Evolutionary conservation across 2,888 invertebrate genomes (phyloP).

Genomic region (Mayetiola destructor): DNA sequence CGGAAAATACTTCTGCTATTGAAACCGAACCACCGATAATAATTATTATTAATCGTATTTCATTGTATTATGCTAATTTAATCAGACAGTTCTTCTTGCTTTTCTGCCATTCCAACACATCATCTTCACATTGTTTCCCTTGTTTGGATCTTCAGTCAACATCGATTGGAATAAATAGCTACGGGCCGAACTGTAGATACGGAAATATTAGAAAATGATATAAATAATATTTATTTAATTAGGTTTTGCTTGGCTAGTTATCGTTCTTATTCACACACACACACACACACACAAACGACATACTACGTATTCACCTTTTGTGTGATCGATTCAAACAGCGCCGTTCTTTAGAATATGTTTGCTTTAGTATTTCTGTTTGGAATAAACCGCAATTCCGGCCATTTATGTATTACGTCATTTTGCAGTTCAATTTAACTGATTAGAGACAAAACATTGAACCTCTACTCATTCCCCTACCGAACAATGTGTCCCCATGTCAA

Average conservation of each 20-base stretch:
- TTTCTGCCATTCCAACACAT: neutral
- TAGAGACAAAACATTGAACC: too few species aligned
- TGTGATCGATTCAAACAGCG: too few species aligned
- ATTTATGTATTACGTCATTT: too few species aligned
- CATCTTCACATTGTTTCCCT: neutral
- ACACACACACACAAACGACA: too few species aligned
- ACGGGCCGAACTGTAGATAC: conserved; percentile 1
- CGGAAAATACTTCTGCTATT: conserved; percentile 18
- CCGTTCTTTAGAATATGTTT: too few species aligned
- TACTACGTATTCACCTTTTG: too few species aligned
- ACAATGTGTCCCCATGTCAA: too few species aligned
- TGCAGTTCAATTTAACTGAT: too few species aligned
- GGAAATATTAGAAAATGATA: conserved; percentile 3
- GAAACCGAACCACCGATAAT: conserved; percentile 22
- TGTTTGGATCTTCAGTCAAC: conserved; percentile 2
- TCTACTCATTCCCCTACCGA: too few species aligned
- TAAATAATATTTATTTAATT: conserved; percentile 16
- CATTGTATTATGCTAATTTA: conserved; percentile 21
- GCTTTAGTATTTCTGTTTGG: too few species aligned
- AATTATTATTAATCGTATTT: conserved; percentile 21
- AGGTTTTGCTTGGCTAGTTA: conserved; percentile 17
- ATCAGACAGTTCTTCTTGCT: neutral
- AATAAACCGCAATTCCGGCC: too few species aligned
- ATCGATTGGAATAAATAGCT: conserved; percentile 8
- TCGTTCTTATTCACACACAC: neutral